Base-by-base conservation (phyloP, 2,888 invertebrate species). In the Amphipyra tragopoginis region DNA sequence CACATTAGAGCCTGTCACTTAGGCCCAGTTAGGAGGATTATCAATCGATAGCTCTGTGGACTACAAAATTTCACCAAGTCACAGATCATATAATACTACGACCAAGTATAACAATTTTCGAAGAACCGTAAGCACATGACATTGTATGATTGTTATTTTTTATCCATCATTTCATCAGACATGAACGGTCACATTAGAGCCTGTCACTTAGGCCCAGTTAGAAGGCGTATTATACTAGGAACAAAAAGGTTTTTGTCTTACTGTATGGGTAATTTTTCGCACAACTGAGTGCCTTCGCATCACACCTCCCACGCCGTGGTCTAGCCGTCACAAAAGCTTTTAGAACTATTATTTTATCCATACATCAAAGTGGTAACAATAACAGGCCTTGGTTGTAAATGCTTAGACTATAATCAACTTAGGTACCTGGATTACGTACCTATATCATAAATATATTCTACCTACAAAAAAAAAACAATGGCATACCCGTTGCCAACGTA, bases 251-350 rank as follows among this genome's bases (percentile, higher is more conserved):
- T 65, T 51, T 63, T 66, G 55, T 58, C 6, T 58, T 52, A 36
- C 47, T 40, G 44, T 64, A 53, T 48, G 63, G 65, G 71, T 80
- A 78, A 78, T 79, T 79, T 81, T 74, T 74, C 72, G 80, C 74
- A 68, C 72, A 78, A 68, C 60, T 72, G 81, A 79, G 50, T 71
- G 74, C 62, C 48, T 69, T 21, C 68, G 49, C 49, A 65, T 49
- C 64, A 63, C 50, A 48, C 69, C 68, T 44, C 71, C 70, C 58
- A 69, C 74, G 53, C 67, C 42, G 53, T 44, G 38, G 64, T 68
- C 57, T 60, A 59, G 65, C 62, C 52, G 42, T 55, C 66, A 70
- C 50, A 63, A 76, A 29, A 64, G 67, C 77, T 71, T 64, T 76
- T 49, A 73, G 42, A 65, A 44, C 59, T 57, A 61, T 65, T 56